Conservation (phyloP, 2,113 vertebrate species). For the Rhinoptilus africanus region DNA sequence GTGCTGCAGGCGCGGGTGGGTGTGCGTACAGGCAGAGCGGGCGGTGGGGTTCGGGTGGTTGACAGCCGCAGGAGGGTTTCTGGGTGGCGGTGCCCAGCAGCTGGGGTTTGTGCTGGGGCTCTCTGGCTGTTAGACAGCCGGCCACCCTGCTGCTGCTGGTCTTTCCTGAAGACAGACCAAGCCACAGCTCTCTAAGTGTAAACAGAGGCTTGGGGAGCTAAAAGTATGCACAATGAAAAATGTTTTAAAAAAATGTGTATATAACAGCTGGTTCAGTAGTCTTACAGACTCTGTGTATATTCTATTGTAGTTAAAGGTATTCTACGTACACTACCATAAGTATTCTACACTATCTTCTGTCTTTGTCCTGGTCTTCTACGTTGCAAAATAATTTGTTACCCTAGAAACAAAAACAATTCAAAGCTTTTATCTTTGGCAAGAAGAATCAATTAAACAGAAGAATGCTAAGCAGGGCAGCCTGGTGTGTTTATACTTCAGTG, state of each 20-base stretch:
- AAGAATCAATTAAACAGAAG: background rate
- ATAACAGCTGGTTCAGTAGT: background rate
- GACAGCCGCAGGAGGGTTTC: accelerated
- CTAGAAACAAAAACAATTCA: background rate
- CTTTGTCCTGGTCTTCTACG: background rate
- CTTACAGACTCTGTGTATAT: background rate
- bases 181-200: background rate
- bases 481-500: background rate
- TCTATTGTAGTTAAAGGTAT: background rate
- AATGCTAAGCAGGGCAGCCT: background rate
- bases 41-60: background rate
- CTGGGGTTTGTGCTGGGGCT: background rate
- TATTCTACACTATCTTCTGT: background rate
- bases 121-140: background rate
- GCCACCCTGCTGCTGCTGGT: background rate
- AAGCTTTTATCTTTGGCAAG: background rate
- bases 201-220: background rate
- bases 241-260: background rate
- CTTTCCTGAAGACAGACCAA: background rate
- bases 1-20: accelerated
- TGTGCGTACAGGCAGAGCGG: background rate
- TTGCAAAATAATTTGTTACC: background rate
- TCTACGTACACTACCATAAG: accelerated
- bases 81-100: background rate
- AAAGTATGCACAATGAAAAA: background rate